Evolutionary conservation across 2,113 vertebrate species (phyloP).

Genomic region (Thermophis baileyi): DNA sequence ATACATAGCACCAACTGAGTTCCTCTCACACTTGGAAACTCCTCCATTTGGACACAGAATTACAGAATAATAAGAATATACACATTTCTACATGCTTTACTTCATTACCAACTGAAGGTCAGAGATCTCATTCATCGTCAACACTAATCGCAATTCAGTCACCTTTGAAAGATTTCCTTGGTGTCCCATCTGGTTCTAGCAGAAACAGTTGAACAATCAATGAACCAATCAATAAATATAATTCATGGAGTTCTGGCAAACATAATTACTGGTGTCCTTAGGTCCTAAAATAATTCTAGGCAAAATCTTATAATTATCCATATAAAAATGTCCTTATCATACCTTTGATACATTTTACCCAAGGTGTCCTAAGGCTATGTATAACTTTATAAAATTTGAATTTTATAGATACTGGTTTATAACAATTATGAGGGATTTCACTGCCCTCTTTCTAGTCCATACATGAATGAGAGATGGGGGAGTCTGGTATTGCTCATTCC

Average conservation of each 20-base stretch:
- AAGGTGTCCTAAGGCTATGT: background rate
- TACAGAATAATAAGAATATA: background rate
- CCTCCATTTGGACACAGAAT: background rate
- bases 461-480: background rate
- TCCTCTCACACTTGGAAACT: background rate
- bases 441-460: background rate
- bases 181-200: background rate
- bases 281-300: slow-evolving; percentile 37
- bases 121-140: background rate
- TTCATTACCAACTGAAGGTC: background rate
- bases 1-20: background rate
- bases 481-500: background rate
- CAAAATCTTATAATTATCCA: slow-evolving; percentile 51
- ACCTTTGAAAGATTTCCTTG: background rate
- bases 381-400: background rate
- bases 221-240: slow-evolving; percentile 26
- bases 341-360: background rate
- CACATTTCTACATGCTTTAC: background rate
- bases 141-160: background rate
- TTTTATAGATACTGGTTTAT: slow-evolving; percentile 42
- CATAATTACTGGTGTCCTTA: slow-evolving; percentile 29
- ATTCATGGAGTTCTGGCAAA: background rate
- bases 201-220: slow-evolving; percentile 44
- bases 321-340: background rate
- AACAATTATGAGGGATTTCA: slow-evolving; percentile 17